These are phyloP conservation scores for Drosophila nr. perissopoda DNA, from an alignment of 2,888 invertebrate species.

Conservation along the genomic window DNA sequence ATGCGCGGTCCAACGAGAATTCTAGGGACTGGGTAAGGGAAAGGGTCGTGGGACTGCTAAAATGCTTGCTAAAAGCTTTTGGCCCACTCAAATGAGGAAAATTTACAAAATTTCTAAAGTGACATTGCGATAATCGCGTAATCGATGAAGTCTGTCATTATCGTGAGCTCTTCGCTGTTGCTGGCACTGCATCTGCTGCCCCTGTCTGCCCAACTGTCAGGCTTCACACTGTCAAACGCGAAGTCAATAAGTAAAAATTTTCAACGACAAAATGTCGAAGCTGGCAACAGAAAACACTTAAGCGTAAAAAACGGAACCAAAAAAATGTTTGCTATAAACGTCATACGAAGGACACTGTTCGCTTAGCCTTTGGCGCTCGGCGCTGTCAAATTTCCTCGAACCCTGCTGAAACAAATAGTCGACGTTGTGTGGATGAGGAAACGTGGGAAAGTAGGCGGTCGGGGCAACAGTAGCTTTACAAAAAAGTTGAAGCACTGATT, in stretches of 20 bases:
- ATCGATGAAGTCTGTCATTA: slow-evolving; percentile 81
- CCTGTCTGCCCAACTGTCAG: not conserved
- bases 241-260: slow-evolving; percentile 74
- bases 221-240: slow-evolving; percentile 44
- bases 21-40: not conserved
- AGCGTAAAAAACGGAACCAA: slow-evolving; percentile 25
- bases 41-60: slow-evolving; percentile 41
- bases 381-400: slow-evolving; percentile 47
- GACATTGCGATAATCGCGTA: slow-evolving; percentile 79
- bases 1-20: slow-evolving; percentile 22
- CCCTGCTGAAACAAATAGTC: slow-evolving; percentile 40
- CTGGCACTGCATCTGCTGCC: slow-evolving; percentile 9
- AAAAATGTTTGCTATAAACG: slow-evolving; percentile 37
- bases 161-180: slow-evolving; percentile 58
- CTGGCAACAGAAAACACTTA: slow-evolving; percentile 64
- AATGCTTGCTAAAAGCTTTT: slow-evolving; percentile 74
- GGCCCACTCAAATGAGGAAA: slow-evolving; percentile 62
- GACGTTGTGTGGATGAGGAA: not conserved
- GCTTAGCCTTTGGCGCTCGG: slow-evolving; percentile 52
- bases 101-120: slow-evolving; percentile 73
- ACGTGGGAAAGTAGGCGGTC: not conserved
- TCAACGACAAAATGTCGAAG: slow-evolving; percentile 56
- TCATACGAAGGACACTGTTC: slow-evolving; percentile 22
- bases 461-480: slow-evolving; percentile 21
- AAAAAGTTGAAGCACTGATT: slow-evolving; percentile 65